Evolutionary conservation across 2,888 invertebrate genomes (phyloP).

Genomic region (Chymomyza procnemis): DNA sequence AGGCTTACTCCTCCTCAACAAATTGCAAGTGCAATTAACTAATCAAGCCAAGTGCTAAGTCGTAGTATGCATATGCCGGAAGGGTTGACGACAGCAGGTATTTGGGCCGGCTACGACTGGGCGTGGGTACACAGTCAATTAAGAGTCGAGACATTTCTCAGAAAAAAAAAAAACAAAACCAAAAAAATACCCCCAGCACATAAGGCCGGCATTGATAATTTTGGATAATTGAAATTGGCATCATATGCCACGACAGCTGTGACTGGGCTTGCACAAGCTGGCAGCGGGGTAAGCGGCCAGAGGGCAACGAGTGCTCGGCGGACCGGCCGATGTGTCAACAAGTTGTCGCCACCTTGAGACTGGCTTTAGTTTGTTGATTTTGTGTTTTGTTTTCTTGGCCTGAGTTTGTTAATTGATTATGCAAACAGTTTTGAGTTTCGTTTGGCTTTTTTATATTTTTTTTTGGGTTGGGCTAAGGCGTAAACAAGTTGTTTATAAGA

Average conservation of each 20-base stretch:
- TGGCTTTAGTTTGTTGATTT: slow-evolving; percentile 16
- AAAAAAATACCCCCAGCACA: slow-evolving; percentile 14
- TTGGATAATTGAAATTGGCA: slow-evolving; percentile 45
- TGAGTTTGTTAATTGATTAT: slow-evolving; percentile 33
- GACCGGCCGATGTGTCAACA: slow-evolving; percentile 20
- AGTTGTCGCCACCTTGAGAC: slow-evolving; percentile 11
- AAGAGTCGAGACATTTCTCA: not conserved
- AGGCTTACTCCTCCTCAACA: slow-evolving; percentile 9
- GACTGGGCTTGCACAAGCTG: not conserved
- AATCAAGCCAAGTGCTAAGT: not conserved
- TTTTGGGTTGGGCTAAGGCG: slow-evolving; percentile 24
- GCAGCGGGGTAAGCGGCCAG: not conserved
- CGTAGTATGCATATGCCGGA: not conserved
- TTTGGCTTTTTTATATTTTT: too few species aligned
- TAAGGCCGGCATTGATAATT: slow-evolving; percentile 11
- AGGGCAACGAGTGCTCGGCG: not conserved
- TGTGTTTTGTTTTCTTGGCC: not conserved
- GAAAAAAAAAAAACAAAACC: slow-evolving; percentile 12
- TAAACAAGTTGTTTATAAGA: not conserved
- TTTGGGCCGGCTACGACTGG: not conserved
- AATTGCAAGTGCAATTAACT: slow-evolving; percentile 28
- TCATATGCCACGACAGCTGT: slow-evolving; percentile 18
- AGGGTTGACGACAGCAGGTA: not conserved
- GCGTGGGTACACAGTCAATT: not conserved
- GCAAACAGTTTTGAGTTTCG: slow-evolving; percentile 26